A percentile compares a stretch with the other conserved stretches of the same genome.
phyloP scores from a whole-genome alignment of 2,113 vertebrate genomes.

The Gallinago undulata region DNA sequence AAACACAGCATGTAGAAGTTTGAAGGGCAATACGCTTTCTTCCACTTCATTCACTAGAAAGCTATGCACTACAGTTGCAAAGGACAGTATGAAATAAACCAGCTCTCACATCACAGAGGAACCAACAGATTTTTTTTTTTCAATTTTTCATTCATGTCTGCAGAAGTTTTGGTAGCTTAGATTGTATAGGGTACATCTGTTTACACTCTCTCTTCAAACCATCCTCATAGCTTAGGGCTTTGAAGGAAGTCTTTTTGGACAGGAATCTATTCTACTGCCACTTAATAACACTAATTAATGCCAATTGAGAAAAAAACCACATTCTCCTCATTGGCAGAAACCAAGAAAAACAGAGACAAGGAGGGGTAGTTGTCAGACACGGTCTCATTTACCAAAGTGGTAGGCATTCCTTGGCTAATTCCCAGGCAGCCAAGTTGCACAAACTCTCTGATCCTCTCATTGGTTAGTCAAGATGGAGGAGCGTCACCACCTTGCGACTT shows the following conservation, averaged over 20 bases:
- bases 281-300: not conserved
- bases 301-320: slow-evolving; percentile 5
- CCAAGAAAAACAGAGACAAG: slow-evolving; percentile 28
- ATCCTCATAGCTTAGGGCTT: not conserved
- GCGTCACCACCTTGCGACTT: slow-evolving; percentile 92
- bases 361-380: not conserved
- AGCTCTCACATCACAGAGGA: not conserved
- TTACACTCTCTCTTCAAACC: not conserved
- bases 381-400: not conserved
- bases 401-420: not conserved
- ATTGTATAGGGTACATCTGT: not conserved
- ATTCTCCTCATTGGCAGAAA: slow-evolving; percentile 49
- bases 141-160: slow-evolving; percentile 10
- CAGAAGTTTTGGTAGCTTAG: not conserved
- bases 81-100: not conserved
- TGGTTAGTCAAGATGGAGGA: not conserved
- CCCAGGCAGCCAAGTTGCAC: not conserved
- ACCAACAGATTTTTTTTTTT: not conserved
- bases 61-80: not conserved
- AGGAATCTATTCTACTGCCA: not conserved
- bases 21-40: not conserved
- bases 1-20: not conserved
- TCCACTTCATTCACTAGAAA: not conserved
- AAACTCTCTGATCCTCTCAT: not conserved
- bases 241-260: not conserved